phyloP scores from a whole-genome alignment of 2,797 vertebrate species.

The Esox masquinongy region DNA sequence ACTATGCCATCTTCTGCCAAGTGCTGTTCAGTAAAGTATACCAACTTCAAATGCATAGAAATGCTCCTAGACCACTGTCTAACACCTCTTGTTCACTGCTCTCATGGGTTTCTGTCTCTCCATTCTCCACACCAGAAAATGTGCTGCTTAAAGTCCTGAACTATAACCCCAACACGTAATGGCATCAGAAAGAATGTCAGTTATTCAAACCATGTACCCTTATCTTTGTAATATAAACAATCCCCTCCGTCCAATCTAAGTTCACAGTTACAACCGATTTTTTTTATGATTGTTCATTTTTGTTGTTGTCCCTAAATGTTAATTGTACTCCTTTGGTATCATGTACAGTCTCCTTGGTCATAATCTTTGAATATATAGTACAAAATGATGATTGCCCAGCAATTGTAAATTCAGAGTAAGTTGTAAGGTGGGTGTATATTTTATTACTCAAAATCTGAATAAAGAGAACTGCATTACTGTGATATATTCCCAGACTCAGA shows the following conservation, averaged over 20 bases:
- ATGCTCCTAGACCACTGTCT: background rate
- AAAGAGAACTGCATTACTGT: slow-evolving; percentile 6
- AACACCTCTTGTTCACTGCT: background rate
- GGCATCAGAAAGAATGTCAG: background rate
- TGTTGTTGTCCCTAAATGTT: slow-evolving; percentile 3
- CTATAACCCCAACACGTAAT: background rate
- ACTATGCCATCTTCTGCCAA: background rate
- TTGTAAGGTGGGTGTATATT: slow-evolving; percentile 19
- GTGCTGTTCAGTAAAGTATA: background rate
- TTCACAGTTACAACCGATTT: background rate
- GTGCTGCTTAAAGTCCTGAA: background rate
- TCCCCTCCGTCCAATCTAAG: background rate
- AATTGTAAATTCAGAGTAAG: slow-evolving; percentile 7
- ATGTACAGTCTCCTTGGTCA: slow-evolving; percentile 1
- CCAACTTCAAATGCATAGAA: background rate
- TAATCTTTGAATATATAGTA: background rate
- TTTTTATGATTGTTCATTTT: background rate
- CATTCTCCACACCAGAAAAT: background rate
- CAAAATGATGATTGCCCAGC: slow-evolving; percentile 5
- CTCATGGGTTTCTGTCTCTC: background rate
- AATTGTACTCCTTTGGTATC: slow-evolving; percentile 4
- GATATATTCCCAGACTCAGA: background rate
- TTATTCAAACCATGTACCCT: background rate
- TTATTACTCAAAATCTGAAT: slow-evolving; percentile 13
- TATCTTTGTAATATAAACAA: background rate